Conservation (phyloP, 2,113 vertebrate species). For the Ictalurus furcatus region DNA sequence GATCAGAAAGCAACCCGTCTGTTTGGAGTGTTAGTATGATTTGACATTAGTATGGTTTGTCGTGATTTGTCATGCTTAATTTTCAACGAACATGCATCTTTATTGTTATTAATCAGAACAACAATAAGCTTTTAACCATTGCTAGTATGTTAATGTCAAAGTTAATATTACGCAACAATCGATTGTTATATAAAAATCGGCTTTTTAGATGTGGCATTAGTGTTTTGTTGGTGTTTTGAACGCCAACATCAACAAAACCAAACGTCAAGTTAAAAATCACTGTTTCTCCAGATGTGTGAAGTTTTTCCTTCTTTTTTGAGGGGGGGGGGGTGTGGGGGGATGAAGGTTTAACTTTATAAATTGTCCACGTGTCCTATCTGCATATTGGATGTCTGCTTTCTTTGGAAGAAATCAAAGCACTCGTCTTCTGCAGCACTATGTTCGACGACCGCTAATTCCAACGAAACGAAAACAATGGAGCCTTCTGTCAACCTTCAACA, state of each 20-base stretch:
- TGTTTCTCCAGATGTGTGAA: neutral
- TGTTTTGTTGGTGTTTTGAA: neutral
- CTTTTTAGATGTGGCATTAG: neutral
- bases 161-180: neutral
- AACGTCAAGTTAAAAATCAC: neutral
- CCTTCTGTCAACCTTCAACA: conserved; percentile 1
- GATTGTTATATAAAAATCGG: neutral
- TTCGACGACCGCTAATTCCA: neutral
- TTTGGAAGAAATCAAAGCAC: neutral
- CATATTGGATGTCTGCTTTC: neutral
- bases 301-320: neutral
- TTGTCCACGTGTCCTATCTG: neutral
- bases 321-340: no score
- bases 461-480: neutral
- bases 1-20: neutral
- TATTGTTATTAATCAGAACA: no score
- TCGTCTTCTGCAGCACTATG: neutral
- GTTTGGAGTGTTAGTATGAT: neutral
- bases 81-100: no score
- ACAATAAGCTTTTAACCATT: no score
- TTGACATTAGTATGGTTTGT: neutral
- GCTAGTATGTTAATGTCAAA: neutral
- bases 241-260: no score
- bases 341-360: neutral
- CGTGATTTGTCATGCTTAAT: neutral